Percentiles rank a stretch among this genome's conserved stretches.
Evolutionary conservation across 2,113 vertebrate species (phyloP).

Genomic region (Turdus rufiventris): DNA sequence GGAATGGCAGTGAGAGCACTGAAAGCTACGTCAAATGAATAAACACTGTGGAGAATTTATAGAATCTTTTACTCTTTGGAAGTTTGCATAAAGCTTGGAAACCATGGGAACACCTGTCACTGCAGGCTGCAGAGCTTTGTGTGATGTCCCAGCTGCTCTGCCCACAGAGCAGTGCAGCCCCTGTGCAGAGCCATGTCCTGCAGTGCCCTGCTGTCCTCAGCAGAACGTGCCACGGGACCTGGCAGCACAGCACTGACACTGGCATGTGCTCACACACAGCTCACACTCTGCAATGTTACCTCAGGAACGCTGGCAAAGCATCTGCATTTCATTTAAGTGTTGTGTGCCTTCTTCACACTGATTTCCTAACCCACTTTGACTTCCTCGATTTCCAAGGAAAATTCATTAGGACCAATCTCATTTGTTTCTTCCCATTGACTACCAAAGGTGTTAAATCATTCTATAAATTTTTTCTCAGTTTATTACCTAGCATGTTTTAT

Average conservation of each 20-base stretch:
- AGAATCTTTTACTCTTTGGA: background rate
- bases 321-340: background rate
- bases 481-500: constrained; percentile 14
- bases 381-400: background rate
- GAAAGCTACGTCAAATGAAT: background rate
- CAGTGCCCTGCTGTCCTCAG: background rate
- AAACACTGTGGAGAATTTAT: background rate
- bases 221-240: rapidly evolving
- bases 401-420: background rate
- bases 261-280: background rate
- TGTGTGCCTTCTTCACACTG: background rate
- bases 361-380: background rate
- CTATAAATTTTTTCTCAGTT: background rate
- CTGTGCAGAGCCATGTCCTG: background rate
- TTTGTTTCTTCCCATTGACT: background rate
- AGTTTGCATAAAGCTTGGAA: background rate
- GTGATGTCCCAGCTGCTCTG: background rate
- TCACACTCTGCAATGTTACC: background rate
- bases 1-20: background rate
- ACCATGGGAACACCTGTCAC: background rate
- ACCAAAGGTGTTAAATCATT: background rate
- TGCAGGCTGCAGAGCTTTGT: background rate
- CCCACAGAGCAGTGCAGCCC: background rate
- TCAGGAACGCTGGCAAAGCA: background rate
- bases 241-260: rapidly evolving